Conservation (phyloP, 2,888 invertebrate species). For the Anorthoa munda region DNA sequence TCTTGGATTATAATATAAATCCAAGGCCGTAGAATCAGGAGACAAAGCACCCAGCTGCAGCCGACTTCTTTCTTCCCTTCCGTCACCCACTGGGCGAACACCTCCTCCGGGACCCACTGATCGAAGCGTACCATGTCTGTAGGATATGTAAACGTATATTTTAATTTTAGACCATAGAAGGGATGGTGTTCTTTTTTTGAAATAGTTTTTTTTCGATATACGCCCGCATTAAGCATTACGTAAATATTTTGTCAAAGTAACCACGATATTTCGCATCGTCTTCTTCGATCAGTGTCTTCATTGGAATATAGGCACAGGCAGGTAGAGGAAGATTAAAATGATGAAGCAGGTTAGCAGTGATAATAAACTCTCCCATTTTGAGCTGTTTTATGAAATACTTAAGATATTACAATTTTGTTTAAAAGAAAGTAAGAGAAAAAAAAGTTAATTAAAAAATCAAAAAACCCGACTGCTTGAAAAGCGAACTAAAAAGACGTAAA, state of each 20-base stretch:
- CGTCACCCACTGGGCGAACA: slow-evolving; percentile 93
- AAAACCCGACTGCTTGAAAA: too few relatives aligned
- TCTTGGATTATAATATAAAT: slow-evolving; percentile 95
- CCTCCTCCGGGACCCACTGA: slow-evolving; percentile 87
- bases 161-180: not conserved
- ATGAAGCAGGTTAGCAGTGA: not conserved
- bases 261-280: not conserved
- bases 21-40: slow-evolving; percentile 93
- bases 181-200: not conserved
- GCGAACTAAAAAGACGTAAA: too few relatives aligned
- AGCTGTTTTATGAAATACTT: slow-evolving; percentile 1
- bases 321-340: not conserved
- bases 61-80: slow-evolving; percentile 95
- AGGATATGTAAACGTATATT: slow-evolving; percentile 22
- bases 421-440: not conserved
- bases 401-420: not conserved
- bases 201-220: not conserved
- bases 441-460: too few relatives aligned
- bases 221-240: not conserved
- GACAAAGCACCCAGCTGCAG: slow-evolving; percentile 93
- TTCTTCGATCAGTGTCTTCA: not conserved
- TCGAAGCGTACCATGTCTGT: slow-evolving; percentile 87
- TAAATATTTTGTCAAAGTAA: not conserved
- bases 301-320: not conserved
- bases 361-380: not conserved